Evolutionary conservation across 2,113 vertebrate genomes (phyloP), one percentile per base, ranked within the genome.

Genomic region (Sisor rabdophorus): DNA sequence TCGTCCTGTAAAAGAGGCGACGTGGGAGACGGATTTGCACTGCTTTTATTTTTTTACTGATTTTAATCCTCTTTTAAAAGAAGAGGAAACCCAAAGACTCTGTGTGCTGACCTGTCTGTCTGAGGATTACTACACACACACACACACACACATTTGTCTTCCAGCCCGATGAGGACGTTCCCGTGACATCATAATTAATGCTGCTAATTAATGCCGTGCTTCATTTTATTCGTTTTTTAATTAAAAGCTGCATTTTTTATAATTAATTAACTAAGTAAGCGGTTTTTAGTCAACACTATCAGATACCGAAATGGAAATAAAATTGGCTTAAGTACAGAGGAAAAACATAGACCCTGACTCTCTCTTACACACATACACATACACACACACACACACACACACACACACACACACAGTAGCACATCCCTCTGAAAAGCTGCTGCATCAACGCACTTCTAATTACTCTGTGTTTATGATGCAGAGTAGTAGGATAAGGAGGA

Each of bases 31-130:
- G 68, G 79, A 71, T 58, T 67, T 79, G 79, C 54, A 58, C 59
- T 53, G 53, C 82, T 47, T 65, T 24, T 61, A 30, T 60, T 58
- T 26, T 59, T 60, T 60, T 17, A 22, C 7, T 22, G 11, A 15
- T 17, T 72, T 7, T 88, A 91, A 92, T 91, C 87, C 80, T 83
- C 88, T 89, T 89, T 76, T 86, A 86, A 88, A 36, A 36, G 32
- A 36, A 87, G 89, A 85, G 89, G 87, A 88, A 87, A 74, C 40
- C 73, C 85, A 90, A 89, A 89, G 87, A 89, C 86, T 88, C 81
- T 79, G 78, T 85, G 80, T 90, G 87, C 90, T 90, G 89, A 90
- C 87, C 78, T 71, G 76, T 80, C 82, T 84, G 77, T 79, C 60
- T 84, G 56, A 77, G 79, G 82, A 81, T 84, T 84, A 84, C 26